Percentiles rank a stretch among this genome's conserved stretches.
phyloP scores from a whole-genome alignment of 2,113 vertebrate genomes.

The Pycnonotus jocosus region DNA sequence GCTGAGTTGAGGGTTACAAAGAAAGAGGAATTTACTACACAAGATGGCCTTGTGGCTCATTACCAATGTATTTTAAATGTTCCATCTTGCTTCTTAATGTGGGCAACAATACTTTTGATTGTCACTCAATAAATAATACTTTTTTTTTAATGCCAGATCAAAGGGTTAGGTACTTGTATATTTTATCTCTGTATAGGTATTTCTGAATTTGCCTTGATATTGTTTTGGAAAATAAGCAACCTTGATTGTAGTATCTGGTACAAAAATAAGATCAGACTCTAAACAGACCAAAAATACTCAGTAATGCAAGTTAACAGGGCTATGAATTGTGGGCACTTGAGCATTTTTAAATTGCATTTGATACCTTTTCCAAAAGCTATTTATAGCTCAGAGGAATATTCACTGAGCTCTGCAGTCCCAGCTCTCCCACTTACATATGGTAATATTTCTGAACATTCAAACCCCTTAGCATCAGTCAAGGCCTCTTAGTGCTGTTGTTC shows the following conservation, averaged over 20 bases:
- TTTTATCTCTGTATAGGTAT: background rate
- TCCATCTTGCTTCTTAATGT: background rate
- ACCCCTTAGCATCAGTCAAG: background rate
- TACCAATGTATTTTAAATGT: background rate
- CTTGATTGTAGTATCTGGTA: background rate
- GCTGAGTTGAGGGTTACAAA: background rate
- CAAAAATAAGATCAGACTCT: background rate
- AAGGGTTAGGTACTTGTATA: background rate
- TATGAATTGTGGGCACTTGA: background rate
- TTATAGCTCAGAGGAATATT: background rate
- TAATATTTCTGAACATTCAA: constrained; percentile 16
- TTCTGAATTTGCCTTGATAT: background rate
- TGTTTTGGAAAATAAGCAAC: background rate
- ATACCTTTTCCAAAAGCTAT: constrained; percentile 1
- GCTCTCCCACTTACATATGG: background rate
- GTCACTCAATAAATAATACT: background rate
- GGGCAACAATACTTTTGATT: background rate
- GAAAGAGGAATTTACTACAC: background rate
- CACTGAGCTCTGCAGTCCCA: background rate
- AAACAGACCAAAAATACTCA: background rate
- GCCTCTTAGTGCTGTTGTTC: background rate
- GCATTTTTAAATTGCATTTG: background rate
- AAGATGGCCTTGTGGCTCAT: background rate
- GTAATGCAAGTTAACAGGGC: background rate
- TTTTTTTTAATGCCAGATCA: background rate